Percentiles rank a stretch among this genome's conserved stretches.
phyloP scores from a whole-genome alignment of 2,888 invertebrate genomes.

The Campopleginae sp. region DNA sequence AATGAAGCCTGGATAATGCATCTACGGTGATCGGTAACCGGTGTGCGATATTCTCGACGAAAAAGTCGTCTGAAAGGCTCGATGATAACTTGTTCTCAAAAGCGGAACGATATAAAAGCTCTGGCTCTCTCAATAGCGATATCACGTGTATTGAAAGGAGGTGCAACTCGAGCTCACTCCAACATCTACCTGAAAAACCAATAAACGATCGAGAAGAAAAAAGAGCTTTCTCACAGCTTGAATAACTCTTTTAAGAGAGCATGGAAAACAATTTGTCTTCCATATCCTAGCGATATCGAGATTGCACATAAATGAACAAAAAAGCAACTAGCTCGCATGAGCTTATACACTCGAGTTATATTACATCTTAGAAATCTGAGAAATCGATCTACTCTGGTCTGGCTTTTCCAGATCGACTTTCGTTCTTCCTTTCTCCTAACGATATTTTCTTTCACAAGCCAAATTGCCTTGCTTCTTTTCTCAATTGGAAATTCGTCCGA shows the following conservation, averaged over 20 bases:
- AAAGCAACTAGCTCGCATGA: neutral
- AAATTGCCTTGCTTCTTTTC: neutral
- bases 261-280: slow-evolving; percentile 46
- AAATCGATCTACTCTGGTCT: slow-evolving; percentile 9
- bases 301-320: slow-evolving; percentile 18
- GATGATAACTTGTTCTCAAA: slow-evolving; percentile 33
- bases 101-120: slow-evolving; percentile 33
- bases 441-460: neutral
- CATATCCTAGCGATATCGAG: slow-evolving; percentile 25
- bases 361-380: slow-evolving; percentile 38
- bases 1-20: neutral
- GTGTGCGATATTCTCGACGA: neutral
- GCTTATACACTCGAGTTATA: slow-evolving; percentile 32
- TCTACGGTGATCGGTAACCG: neutral
- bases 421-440: neutral
- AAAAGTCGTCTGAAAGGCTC: slow-evolving; percentile 25
- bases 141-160: slow-evolving; percentile 35
- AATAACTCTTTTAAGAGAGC: slow-evolving; percentile 8
- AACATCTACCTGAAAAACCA: slow-evolving; percentile 14
- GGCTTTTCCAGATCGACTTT: neutral
- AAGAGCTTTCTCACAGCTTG: slow-evolving; percentile 34
- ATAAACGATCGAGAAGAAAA: slow-evolving; percentile 4
- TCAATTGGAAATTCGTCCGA: neutral
- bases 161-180: slow-evolving; percentile 31
- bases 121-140: slow-evolving; percentile 15